phyloP scores from a whole-genome alignment of 2,888 invertebrate genomes.

The Bombyx huttoni region DNA sequence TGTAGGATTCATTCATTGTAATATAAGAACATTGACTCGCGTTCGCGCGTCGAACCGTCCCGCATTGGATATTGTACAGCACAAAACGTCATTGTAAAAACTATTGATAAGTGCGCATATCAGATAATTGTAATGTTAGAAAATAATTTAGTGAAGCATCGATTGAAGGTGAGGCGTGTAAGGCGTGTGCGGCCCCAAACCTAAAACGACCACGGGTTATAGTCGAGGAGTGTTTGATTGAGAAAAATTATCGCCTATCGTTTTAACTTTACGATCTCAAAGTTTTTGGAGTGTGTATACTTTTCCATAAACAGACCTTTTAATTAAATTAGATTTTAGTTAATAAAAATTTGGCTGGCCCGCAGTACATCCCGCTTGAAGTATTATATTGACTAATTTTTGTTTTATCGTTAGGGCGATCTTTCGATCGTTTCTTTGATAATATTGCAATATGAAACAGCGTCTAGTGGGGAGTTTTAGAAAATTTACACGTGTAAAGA shows the following conservation, averaged over 20 bases:
- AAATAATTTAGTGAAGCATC: conserved; percentile 43
- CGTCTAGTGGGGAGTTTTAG: not conserved
- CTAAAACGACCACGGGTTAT: not conserved
- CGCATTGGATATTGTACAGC: conserved; percentile 48
- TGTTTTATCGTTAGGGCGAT: not conserved
- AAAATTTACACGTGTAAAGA: not conserved
- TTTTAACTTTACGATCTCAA: not conserved
- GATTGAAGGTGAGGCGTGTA: conserved; percentile 17
- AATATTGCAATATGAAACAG: not conserved
- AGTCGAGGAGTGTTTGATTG: no score
- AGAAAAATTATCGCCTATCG: no score
- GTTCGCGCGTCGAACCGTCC: conserved; percentile 24
- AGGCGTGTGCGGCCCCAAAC: not conserved
- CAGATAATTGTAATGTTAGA: conserved; percentile 64
- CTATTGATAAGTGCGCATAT: conserved; percentile 63
- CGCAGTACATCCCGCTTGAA: not conserved
- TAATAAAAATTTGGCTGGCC: not conserved
- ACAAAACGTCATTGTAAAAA: conserved; percentile 63
- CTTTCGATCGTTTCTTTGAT: not conserved
- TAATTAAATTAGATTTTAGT: not conserved
- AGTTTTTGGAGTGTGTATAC: not conserved
- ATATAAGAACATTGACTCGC: conserved; percentile 36
- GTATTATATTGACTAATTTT: not conserved
- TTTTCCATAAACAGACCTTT: not conserved
- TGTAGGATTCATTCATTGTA: conserved; percentile 16